Evolutionary conservation across 2,888 invertebrate species (phyloP).

Genomic region (Campaea margaritaria): DNA sequence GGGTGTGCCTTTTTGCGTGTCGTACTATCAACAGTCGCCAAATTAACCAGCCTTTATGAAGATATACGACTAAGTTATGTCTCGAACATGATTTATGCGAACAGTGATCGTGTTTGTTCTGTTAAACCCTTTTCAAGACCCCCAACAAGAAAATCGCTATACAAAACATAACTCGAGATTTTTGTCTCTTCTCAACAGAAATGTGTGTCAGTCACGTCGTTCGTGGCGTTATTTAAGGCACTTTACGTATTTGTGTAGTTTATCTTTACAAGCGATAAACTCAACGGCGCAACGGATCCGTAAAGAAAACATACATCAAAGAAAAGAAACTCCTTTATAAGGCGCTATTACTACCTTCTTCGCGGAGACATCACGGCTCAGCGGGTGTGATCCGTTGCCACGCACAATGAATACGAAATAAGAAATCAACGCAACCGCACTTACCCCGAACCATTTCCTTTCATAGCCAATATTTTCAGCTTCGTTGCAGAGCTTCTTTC

Average conservation of each 20-base stretch:
- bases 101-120: slow-evolving; percentile 36
- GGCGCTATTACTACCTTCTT: slow-evolving; percentile 40
- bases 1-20: slow-evolving; percentile 65
- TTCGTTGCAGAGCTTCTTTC: slow-evolving; percentile 60
- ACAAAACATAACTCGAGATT: slow-evolving; percentile 13
- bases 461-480: slow-evolving; percentile 74
- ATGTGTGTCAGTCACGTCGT: slow-evolving; percentile 16
- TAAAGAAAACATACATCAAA: slow-evolving; percentile 43
- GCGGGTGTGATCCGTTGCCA: slow-evolving; percentile 71
- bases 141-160: slow-evolving; percentile 19
- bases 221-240: slow-evolving; percentile 34
- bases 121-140: slow-evolving; percentile 20
- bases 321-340: slow-evolving; percentile 42
- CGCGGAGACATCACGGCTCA: slow-evolving; percentile 56
- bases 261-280: slow-evolving; percentile 42
- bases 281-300: slow-evolving; percentile 31
- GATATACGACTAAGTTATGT: slow-evolving; percentile 64
- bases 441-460: slow-evolving; percentile 76
- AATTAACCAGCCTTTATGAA: slow-evolving; percentile 76
- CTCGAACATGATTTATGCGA: slow-evolving; percentile 56
- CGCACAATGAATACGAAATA: slow-evolving; percentile 81
- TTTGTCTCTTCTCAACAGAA: slow-evolving; percentile 14
- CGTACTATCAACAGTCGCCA: slow-evolving; percentile 70
- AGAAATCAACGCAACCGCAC: slow-evolving; percentile 80
- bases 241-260: slow-evolving; percentile 41